Base-by-base conservation (phyloP, 2,797 vertebrate species). In the Onychomys torridus region DNA sequence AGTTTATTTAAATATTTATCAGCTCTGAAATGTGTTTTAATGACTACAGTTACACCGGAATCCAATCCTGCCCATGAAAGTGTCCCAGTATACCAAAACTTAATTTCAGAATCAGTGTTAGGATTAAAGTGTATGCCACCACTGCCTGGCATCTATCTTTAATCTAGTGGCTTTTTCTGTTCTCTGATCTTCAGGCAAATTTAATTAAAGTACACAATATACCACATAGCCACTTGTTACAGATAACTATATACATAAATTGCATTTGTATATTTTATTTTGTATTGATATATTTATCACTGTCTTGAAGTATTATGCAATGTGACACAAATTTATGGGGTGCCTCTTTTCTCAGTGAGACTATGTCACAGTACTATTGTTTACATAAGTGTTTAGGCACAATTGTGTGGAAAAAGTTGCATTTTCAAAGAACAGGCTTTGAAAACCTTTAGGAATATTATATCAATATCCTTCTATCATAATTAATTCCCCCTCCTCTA, bases 341-440 rank as follows among this genome's bases (percentile, higher is more conserved):
- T 52, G 52, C 52, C 52, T 52, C 52, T 52, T 59, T 96, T 73
- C 78, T 71, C 29, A 65, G 76, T 49, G 29, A n/a, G 76, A 13
- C 34, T 81, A 21, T 84, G 83, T 89, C 25, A 89, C 96, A 69
- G 2, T 46, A 52, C 59, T 75, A 76, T 93, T 61, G 84, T 55
- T 55, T 79, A 88, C 76, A n/a, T 59, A 52, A 52, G 55, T 34
- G 29, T 76, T 78, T 61, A 52, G 16, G 6, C 6, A 65, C 25
- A 37, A 16, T 43, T 52, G 2, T 84, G 46, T 81, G 77, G 90
- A 84, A 83, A n/a, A 46, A 11, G 25, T 75, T 73, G 6, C 5
- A 95, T 86, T 93, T 92, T 25, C n/a, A n/a, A 52, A 52, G 52
- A 90, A 94, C 76, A 3, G n/a, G 77, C 92, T 85, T 59, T 27